Percentiles rank a stretch among this genome's conserved stretches.
Conservation (phyloP, 2,797 vertebrate genomes). For the Pangasius sanitwongsei region DNA sequence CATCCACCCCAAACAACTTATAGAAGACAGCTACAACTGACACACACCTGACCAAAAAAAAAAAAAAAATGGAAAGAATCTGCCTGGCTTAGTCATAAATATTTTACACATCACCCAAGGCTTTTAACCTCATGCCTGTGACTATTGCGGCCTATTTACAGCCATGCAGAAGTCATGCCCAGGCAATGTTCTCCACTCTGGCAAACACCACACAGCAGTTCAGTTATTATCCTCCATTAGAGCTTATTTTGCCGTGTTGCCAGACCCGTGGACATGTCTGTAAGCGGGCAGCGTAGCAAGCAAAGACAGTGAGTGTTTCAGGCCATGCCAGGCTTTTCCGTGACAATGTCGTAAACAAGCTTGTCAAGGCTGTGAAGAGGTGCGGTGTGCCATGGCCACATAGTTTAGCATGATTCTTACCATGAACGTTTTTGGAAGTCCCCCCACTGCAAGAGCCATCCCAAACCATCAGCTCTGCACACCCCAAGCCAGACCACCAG, state of each 20-base stretch:
- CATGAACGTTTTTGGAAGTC: slow-evolving; percentile 60
- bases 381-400: slow-evolving; percentile 45
- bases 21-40: background rate
- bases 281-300: slow-evolving; percentile 18
- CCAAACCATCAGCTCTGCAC: slow-evolving; percentile 54
- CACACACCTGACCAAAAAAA: background rate
- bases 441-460: slow-evolving; percentile 56
- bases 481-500: slow-evolving; percentile 65
- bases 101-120: slow-evolving; percentile 31
- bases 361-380: slow-evolving; percentile 41
- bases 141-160: slow-evolving; percentile 15
- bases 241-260: slow-evolving; percentile 15
- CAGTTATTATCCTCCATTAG: slow-evolving; percentile 44
- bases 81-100: slow-evolving; percentile 22
- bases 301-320: slow-evolving; percentile 5
- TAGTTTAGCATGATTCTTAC: slow-evolving; percentile 52
- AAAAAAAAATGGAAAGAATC: background rate
- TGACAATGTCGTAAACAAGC: slow-evolving; percentile 58
- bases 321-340: slow-evolving; percentile 47
- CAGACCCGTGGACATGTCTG: slow-evolving; percentile 28
- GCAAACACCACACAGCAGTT: slow-evolving; percentile 19
- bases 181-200: slow-evolving; percentile 19
- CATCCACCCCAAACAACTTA: background rate
- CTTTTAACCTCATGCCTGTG: slow-evolving; percentile 13
- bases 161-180: slow-evolving; percentile 24